These are phyloP conservation scores for Platyura marginata DNA, from an alignment of 1,140 invertebrate species.

Conservation along the genomic window DNA sequence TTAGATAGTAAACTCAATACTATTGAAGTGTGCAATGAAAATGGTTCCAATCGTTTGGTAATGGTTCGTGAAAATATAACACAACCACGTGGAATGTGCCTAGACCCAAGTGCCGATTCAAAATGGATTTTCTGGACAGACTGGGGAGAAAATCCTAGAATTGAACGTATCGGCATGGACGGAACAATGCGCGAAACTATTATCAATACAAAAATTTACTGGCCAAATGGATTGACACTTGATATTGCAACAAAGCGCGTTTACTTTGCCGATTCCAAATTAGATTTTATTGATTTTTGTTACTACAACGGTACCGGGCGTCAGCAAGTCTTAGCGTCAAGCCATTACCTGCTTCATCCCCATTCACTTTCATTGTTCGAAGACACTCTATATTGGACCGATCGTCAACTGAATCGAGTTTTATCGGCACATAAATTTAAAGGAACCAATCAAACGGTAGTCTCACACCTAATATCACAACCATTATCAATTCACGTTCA, in stretches of 20 bases:
- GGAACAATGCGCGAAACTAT: constrained; percentile 72
- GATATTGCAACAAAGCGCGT: constrained; percentile 86
- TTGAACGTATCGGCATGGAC: constrained; percentile 92
- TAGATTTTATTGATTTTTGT: constrained; percentile 97
- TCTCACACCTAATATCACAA: constrained; percentile 85
- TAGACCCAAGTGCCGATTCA: constrained; percentile 76
- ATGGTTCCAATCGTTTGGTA: constrained; percentile 66
- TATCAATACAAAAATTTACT: constrained; percentile 92
- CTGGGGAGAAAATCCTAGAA: constrained; percentile 93
- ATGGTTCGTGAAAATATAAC: constrained; percentile 86
- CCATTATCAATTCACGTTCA: constrained; percentile 87
- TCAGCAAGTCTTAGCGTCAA: constrained; percentile 69
- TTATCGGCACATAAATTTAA: constrained; percentile 80
- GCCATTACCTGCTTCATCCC: constrained; percentile 85
- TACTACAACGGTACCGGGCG: constrained; percentile 87
- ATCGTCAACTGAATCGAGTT: constrained; percentile 76
- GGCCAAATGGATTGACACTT: constrained; percentile 92
- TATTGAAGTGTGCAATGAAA: constrained; percentile 78
- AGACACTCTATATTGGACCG: constrained; percentile 93
- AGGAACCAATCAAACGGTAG: constrained; percentile 78
- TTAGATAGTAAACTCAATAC: constrained; percentile 85
- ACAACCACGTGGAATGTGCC: constrained; percentile 81
- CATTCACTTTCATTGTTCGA: constrained; percentile 87
- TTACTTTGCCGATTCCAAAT: constrained; percentile 94
- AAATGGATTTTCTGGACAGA: constrained; percentile 93